Base-by-base conservation (phyloP, 2,888 invertebrate genomes). In the Sphaerophoria rueppellii region DNA sequence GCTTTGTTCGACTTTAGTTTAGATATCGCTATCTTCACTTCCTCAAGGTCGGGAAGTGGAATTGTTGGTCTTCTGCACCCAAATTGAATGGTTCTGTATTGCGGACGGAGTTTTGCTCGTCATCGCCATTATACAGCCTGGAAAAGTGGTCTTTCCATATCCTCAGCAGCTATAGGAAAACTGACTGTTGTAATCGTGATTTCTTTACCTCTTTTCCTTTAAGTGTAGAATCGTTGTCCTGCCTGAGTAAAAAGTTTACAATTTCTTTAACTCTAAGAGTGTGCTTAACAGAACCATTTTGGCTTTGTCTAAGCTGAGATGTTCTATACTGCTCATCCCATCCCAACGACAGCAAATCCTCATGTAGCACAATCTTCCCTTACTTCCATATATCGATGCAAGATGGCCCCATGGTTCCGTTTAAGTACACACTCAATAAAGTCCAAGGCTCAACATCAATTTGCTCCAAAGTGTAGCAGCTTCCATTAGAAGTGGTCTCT, bases 381-480 rank as follows among this genome's bases (percentile, higher is more conserved):
- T 9, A 9, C 43, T 24, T 24, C 24, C 24, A 24, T 24, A 2
- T 2, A 24, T 24, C 24, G 24, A 43, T 43, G 11, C 11, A 6
- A 48, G 32, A 4, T 69, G 1, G 37, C 12, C 57, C 14, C 40
- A n/a, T 24, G 24, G 24, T 24, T 24, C 61, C 60, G 57, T 76
- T 85, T 73, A 65, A 85, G 81, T 77, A 63, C 81, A 67, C 67
- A 85, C 85, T 85, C 80, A 85, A 85, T 85, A 85, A 81, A 81
- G 81, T 81, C 80, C 81, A 77, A 76, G 85, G 72, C 70, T 77
- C 81, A 77, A 81, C 81, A 85, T 85, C 80, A 81, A 85, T 85
- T 85, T 85, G 76, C 61, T 54, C 58, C 73, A 76, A 82, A 83
- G 74, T 83, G 75, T 58, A 78, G 54, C 75, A 78, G 43, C 77